Conservation (phyloP, 2,797 vertebrate species). For the Coranthus polyacanthus region DNA sequence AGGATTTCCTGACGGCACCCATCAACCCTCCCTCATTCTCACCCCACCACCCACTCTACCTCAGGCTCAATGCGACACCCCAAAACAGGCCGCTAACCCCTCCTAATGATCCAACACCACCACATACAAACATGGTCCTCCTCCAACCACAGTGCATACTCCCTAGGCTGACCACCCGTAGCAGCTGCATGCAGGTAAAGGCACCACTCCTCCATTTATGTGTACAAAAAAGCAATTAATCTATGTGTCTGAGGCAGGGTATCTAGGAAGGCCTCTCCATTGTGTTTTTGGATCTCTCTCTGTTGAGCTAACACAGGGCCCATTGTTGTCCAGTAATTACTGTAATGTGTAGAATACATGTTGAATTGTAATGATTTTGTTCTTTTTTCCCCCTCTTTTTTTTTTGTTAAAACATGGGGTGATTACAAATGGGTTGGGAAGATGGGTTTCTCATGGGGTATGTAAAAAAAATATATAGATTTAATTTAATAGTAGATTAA, state of each 20-base stretch:
- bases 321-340: slow-evolving; percentile 88
- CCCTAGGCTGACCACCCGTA: slow-evolving; percentile 57
- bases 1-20: slow-evolving; percentile 79
- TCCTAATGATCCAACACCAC: slow-evolving; percentile 37
- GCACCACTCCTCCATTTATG: slow-evolving; percentile 82
- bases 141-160: slow-evolving; percentile 46
- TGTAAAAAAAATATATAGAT: slow-evolving; percentile 76
- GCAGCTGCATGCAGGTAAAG: slow-evolving; percentile 83
- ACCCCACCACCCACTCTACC: slow-evolving; percentile 69
- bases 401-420: slow-evolving; percentile 68
- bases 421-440: slow-evolving; percentile 63
- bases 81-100: slow-evolving; percentile 77
- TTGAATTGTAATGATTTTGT: slow-evolving; percentile 86
- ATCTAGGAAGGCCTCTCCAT: slow-evolving; percentile 77
- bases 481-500: slow-evolving; percentile 82
- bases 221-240: slow-evolving; percentile 90
- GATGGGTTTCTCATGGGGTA: slow-evolving; percentile 61
- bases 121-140: slow-evolving; percentile 4
- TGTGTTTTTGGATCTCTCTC: slow-evolving; percentile 80
- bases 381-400: slow-evolving; percentile 30
- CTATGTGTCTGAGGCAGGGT: slow-evolving; percentile 73
- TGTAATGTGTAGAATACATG: slow-evolving; percentile 84
- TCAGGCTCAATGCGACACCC: slow-evolving; percentile 63
- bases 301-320: slow-evolving; percentile 70
- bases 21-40: slow-evolving; percentile 68